Evolutionary conservation across 2,888 invertebrate genomes (phyloP).

Genomic region (Embidobia sp.): DNA sequence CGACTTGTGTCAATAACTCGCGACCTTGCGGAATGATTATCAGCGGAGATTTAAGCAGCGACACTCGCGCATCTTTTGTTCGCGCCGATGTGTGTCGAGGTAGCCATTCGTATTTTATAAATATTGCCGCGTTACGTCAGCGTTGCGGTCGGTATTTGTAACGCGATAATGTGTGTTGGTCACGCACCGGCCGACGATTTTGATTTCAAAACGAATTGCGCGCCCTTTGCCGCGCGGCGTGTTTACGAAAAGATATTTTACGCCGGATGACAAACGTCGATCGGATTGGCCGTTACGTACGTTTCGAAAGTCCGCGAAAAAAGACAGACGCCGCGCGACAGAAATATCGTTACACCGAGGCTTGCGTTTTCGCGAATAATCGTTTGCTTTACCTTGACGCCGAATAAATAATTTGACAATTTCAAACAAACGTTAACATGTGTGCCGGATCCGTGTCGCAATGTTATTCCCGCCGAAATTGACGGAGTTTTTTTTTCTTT

Average conservation of each 20-base stretch:
- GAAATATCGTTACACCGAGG: conserved; percentile 28
- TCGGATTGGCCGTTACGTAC: conserved; percentile 6
- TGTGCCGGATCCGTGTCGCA: not conserved
- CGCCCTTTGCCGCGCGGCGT: too few relatives aligned
- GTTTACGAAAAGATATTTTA: conserved; percentile 40
- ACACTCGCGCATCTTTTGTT: conserved; percentile 62
- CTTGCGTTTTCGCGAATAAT: conserved; percentile 36
- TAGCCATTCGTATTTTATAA: conserved; percentile 66
- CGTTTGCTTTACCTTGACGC: conserved; percentile 35
- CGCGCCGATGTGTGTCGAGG: conserved; percentile 64
- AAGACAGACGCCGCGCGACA: conserved; percentile 8
- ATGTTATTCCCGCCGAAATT: too few relatives aligned
- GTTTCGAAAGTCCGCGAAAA: too few relatives aligned
- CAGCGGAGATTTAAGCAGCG: conserved; percentile 61
- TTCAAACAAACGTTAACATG: conserved; percentile 36
- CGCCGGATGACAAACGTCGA: conserved; percentile 29
- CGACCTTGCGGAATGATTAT: conserved; percentile 66
- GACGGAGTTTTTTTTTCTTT: too few relatives aligned
- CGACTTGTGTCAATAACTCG: conserved; percentile 48
- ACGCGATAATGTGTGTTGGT: conserved; percentile 63
- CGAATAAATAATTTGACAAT: conserved; percentile 38
- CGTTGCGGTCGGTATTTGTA: conserved; percentile 62
- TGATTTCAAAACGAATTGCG: conserved; percentile 29
- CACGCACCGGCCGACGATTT: conserved; percentile 53
- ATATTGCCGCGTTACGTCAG: conserved; percentile 61